Percentiles rank a stretch among this genome's conserved stretches.
These are phyloP conservation scores for Xiphophorus birchmanni DNA, from an alignment of 2,797 vertebrate genomes.

Conservation along the genomic window DNA sequence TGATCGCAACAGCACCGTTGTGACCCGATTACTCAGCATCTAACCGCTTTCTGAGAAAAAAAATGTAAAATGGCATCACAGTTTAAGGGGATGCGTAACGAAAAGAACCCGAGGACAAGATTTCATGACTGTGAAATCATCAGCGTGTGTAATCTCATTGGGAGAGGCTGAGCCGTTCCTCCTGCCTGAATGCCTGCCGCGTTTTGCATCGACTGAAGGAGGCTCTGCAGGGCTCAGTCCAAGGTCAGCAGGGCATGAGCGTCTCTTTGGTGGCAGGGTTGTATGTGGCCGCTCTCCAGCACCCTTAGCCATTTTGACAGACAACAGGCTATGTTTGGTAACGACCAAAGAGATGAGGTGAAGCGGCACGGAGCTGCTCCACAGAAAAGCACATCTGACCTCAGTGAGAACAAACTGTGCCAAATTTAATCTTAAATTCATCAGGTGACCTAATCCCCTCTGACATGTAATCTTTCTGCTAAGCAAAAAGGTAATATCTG, in stretches of 20 bases:
- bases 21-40: conserved; percentile 49
- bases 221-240: conserved; percentile 18
- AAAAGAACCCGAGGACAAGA: conserved; percentile 5
- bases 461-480: not conserved
- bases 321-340: conserved; percentile 68
- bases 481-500: not conserved
- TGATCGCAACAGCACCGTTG: conserved; percentile 28
- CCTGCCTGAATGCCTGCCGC: not conserved
- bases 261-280: conserved; percentile 23
- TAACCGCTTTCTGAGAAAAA: conserved; percentile 15
- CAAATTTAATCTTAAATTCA: conserved; percentile 15
- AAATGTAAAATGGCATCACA: not conserved
- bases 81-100: conserved; percentile 20
- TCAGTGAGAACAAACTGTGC: not conserved
- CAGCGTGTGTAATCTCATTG: conserved; percentile 1
- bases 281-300: conserved; percentile 36
- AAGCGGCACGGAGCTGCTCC: conserved; percentile 13
- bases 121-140: conserved; percentile 3
- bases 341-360: conserved; percentile 27
- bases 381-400: conserved; percentile 34
- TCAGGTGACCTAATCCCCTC: conserved; percentile 18
- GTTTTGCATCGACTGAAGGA: conserved; percentile 19
- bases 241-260: conserved; percentile 49
- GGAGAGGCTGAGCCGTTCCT: not conserved
- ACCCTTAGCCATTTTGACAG: conserved; percentile 41